phyloP scores from a whole-genome alignment of 2,113 vertebrate species.

The Tringa solitaria region DNA sequence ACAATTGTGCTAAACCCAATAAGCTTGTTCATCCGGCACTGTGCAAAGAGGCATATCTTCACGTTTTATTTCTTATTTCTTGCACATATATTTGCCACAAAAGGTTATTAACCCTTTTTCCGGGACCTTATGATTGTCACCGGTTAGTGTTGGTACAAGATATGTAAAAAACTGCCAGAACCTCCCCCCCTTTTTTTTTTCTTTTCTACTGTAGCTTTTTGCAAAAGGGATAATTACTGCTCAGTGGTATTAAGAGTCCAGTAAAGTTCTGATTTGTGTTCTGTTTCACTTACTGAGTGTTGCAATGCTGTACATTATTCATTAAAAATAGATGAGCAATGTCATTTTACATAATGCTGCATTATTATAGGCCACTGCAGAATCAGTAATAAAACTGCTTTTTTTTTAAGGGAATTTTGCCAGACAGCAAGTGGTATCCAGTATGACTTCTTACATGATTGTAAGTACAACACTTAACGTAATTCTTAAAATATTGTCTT shows the following conservation, averaged over 20 bases:
- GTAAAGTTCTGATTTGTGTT: neutral
- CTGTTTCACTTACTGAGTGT: neutral
- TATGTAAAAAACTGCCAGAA: neutral
- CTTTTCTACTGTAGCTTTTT: neutral
- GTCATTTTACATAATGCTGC: neutral
- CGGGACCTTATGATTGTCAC: neutral
- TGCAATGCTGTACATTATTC: neutral
- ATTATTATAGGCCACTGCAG: neutral
- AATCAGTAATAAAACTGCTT: neutral
- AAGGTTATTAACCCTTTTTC: neutral
- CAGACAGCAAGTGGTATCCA: neutral
- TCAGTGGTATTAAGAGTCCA: neutral
- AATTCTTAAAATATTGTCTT: neutral
- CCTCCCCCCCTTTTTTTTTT: neutral
- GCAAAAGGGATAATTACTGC: neutral
- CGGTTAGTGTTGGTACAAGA: neutral
- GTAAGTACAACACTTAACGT: neutral
- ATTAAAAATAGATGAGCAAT: neutral
- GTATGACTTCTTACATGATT: neutral
- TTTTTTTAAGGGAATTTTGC: neutral
- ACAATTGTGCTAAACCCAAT: neutral
- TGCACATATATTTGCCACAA: neutral
- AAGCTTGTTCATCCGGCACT: neutral
- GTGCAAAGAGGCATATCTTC: neutral
- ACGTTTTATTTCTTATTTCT: neutral